Percentiles rank a stretch among this genome's conserved stretches.
Evolutionary conservation across 1,140 invertebrate species (phyloP).

Genomic region (Drosophila gunungcola): DNA sequence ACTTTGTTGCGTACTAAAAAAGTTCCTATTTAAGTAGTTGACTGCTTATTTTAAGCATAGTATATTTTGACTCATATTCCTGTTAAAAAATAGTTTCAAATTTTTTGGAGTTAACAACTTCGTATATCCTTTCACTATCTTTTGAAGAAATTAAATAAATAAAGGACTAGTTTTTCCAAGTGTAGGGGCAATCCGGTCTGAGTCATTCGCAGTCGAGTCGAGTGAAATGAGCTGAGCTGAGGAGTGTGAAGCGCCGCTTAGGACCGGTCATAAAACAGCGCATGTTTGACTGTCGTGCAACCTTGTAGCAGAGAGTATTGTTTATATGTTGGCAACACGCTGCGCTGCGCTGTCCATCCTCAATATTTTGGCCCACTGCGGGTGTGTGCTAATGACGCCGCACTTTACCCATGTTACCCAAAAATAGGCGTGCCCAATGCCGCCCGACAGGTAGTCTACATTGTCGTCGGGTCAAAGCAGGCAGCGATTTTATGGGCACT

Average conservation of each 20-base stretch:
- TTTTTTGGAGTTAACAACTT: too few relatives aligned
- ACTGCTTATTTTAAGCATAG: too few relatives aligned
- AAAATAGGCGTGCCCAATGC: conserved; percentile 56
- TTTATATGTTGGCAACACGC: conserved; percentile 53
- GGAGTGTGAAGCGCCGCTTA: conserved; percentile 38
- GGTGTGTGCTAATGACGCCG: conserved; percentile 67
- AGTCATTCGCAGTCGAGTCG: conserved; percentile 12
- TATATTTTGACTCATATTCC: too few relatives aligned
- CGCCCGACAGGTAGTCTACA: conserved; percentile 46
- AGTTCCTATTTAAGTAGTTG: too few relatives aligned
- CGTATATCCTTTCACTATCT: too few relatives aligned
- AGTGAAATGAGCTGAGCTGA: not conserved
- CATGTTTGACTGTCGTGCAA: conserved; percentile 17
- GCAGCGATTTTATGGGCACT: conserved; percentile 66
- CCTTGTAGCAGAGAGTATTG: conserved; percentile 42
- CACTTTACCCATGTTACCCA: conserved; percentile 67
- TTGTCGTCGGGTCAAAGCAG: conserved; percentile 27
- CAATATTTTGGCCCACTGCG: conserved; percentile 21
- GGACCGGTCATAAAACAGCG: conserved; percentile 26
- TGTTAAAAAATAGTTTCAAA: too few relatives aligned
- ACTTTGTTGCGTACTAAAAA: too few relatives aligned
- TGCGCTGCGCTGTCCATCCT: conserved; percentile 37
- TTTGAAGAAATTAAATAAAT: not conserved
- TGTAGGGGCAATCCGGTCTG: conserved; percentile 1
- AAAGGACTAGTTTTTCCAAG: not conserved